A percentile compares a stretch with the other conserved stretches of the same genome.
These are phyloP conservation scores for Notarius lentiginosus DNA, from an alignment of 2,113 vertebrate species.

Conservation along the genomic window DNA sequence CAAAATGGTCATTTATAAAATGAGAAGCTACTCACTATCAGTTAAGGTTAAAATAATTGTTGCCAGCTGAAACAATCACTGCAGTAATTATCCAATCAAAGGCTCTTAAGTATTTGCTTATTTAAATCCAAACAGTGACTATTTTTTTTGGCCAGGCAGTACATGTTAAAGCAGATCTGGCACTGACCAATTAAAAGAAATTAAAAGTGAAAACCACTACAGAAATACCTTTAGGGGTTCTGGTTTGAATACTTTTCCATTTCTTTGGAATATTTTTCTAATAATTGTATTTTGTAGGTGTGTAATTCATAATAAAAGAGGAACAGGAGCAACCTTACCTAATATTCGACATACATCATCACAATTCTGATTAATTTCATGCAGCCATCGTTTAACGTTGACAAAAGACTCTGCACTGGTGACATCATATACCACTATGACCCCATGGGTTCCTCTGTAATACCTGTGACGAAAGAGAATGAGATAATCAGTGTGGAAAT, in stretches of 20 bases:
- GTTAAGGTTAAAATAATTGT: too few species aligned
- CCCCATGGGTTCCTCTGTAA: conserved; percentile 95
- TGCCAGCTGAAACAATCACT: too few species aligned
- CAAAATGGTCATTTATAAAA: too few species aligned
- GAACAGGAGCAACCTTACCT: conserved; percentile 70
- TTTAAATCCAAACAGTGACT: too few species aligned
- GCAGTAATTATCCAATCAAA: too few species aligned
- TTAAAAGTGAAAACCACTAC: background rate
- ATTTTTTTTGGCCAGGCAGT: too few species aligned
- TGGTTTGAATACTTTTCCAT: background rate
- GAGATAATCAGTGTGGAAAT: background rate
- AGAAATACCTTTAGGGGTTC: background rate
- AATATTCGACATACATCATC: conserved; percentile 98
- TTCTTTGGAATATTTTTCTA: background rate
- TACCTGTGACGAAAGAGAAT: conserved; percentile 75
- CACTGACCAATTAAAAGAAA: background rate
- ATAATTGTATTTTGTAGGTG: background rate
- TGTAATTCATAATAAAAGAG: background rate
- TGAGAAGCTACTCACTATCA: too few species aligned
- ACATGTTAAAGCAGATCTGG: background rate
- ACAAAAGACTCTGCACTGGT: conserved; percentile 98
- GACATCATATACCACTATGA: conserved; percentile 98
- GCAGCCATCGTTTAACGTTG: conserved; percentile 98
- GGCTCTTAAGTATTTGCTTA: too few species aligned
- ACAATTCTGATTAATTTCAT: conserved; percentile 99